Percentiles rank a stretch among this genome's conserved stretches.
These are phyloP conservation scores for Reticulitermes speratus DNA, from an alignment of 1,140 invertebrate genomes.

Conservation along the genomic window DNA sequence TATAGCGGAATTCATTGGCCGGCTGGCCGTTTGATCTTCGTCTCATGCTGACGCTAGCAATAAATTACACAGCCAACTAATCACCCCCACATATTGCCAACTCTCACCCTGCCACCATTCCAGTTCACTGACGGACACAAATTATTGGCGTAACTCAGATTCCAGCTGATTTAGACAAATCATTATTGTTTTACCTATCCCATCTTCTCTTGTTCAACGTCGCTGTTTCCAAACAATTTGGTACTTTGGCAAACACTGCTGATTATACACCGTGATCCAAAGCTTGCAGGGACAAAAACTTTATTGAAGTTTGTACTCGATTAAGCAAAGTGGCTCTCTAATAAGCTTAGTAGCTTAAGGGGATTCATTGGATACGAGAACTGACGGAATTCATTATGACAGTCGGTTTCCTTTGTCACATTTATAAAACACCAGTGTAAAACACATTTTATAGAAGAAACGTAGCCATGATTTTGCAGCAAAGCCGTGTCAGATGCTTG, in stretches of 20 bases:
- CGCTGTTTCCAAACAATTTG: not conserved
- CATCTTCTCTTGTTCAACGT: not conserved
- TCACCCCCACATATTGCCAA: slow-evolving; percentile 3
- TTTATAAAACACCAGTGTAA: no score
- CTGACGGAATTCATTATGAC: not conserved
- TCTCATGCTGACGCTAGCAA: not conserved
- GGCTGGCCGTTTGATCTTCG: not conserved
- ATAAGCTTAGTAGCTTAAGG: not conserved
- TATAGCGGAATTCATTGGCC: not conserved
- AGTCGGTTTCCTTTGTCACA: no score
- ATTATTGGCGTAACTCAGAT: not conserved
- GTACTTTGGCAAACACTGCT: not conserved
- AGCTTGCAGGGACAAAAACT: not conserved
- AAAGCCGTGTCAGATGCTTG: no score
- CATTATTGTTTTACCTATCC: not conserved
- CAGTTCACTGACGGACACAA: not conserved
- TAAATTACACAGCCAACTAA: not conserved
- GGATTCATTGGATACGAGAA: not conserved
- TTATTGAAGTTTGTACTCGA: not conserved
- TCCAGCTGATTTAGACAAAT: not conserved
- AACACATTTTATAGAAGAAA: no score
- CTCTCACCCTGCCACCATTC: not conserved
- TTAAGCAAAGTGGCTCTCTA: not conserved
- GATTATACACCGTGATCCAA: not conserved
- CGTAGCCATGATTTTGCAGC: no score